Base-by-base conservation (phyloP, 2,113 vertebrate genomes). In the Scartelaos histophorus region DNA sequence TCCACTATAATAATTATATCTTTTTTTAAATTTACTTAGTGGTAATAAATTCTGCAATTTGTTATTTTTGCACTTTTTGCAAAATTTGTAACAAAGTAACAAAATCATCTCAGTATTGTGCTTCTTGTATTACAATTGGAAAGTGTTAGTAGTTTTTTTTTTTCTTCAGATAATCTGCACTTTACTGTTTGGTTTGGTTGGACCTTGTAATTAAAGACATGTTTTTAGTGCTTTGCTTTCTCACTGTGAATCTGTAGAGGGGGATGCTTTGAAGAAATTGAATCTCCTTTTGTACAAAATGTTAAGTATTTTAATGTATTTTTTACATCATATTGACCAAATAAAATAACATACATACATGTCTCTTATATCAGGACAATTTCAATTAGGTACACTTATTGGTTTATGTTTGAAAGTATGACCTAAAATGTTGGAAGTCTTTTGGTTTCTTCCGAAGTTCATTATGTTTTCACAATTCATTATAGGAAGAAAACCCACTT, bases 211-310 rank as follows among this genome's bases (percentile, higher is more conserved):
- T 57, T 46, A 29, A 25, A 13, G 9, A 43, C 65, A 54, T 34
- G 4, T 7, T 46, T 61, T 34, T 17, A 49, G 17, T 29, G 7
- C 34, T 24, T 58, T 54, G 61, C 21, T 56, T 12, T 75, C 74
- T 67, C 67, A 84, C 76, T 86, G 82, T 88, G 83, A 88, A 88
- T 81, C 47, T 81, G 69, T 10, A 70, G 73, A 49, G 7, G 70
- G 6, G 17, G 24, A 73, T 47, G 51, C 24, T 66, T 10, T 11
- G 7, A 54, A 68, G 57, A 64, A 65, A 34, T 70, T 68, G 51
- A 65, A 17, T 24, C 13, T 69, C 43, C 43, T 24, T 21, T 62
- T 69, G n/a, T 10, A 1, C 51, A 13, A 46, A 13, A 70, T 21
- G 11, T 9, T n/a, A 12, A 22, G 22, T n/a, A 21, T 56, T 34